Conservation (phyloP, 2,888 invertebrate species). For the Antheraea yamamai region DNA sequence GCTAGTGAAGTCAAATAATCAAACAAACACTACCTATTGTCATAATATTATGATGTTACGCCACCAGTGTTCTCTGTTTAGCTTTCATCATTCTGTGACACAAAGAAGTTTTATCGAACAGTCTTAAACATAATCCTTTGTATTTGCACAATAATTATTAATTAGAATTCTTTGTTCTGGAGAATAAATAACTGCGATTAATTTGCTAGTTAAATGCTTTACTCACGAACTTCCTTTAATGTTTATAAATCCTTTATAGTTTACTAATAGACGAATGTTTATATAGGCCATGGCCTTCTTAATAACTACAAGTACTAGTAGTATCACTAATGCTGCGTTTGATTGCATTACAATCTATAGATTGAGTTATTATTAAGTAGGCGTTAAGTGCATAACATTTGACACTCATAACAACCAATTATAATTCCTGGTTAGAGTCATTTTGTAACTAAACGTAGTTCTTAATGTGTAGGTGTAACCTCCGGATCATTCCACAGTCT, state of each 20-base stretch:
- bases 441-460: no score
- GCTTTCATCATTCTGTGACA: conserved; percentile 1
- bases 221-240: conserved; percentile 10
- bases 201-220: conserved; percentile 6
- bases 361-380: background rate
- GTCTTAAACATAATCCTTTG: background rate
- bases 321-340: background rate
- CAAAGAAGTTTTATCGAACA: conserved; percentile 6
- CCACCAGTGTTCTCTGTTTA: background rate
- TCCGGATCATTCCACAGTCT: background rate
- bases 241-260: background rate
- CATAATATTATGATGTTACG: background rate
- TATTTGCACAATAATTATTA: background rate
- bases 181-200: background rate
- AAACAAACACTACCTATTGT: background rate
- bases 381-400: background rate
- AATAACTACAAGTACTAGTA: background rate
- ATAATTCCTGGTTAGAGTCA: no score
- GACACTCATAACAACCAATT: no score
- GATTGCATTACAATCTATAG: background rate
- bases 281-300: background rate
- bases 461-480: background rate
- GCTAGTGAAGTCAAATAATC: background rate
- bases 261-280: background rate
- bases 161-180: conserved; percentile 7